Evolutionary conservation across 2,888 invertebrate species (phyloP).

Genomic region (Bibio marci): DNA sequence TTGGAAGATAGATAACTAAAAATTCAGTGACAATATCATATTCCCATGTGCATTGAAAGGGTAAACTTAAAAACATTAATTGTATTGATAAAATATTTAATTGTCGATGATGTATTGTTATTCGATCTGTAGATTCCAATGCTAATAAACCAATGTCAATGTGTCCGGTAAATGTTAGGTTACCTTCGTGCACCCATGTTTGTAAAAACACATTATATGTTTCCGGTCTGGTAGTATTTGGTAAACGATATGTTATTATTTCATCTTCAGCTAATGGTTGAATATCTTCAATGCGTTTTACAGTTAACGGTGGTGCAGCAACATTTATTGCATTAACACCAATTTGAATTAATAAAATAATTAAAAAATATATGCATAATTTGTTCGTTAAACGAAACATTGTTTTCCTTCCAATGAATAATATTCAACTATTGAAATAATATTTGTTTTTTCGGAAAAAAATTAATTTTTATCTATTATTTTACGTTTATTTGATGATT

Average conservation of each 20-base stretch:
- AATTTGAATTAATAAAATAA: too few species aligned
- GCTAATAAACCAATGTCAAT: slow-evolving; percentile 29
- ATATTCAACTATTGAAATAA: too few species aligned
- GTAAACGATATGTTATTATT: slow-evolving; percentile 31
- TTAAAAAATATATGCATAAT: too few species aligned
- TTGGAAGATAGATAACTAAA: neutral
- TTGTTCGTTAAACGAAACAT: too few species aligned
- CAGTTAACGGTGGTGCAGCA: too few species aligned
- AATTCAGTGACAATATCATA: neutral
- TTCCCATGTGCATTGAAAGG: too few species aligned
- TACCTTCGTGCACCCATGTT: slow-evolving; percentile 29
- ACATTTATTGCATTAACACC: too few species aligned
- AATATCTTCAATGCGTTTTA: neutral
- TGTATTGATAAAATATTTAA: slow-evolving; percentile 24
- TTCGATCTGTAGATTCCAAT: slow-evolving; percentile 30
- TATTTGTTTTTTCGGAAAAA: too few species aligned
- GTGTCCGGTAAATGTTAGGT: slow-evolving; percentile 26
- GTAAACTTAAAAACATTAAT: neutral
- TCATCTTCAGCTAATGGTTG: neutral
- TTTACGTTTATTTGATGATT: too few species aligned
- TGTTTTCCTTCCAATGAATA: too few species aligned
- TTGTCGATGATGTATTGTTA: slow-evolving; percentile 38
- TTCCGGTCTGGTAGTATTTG: slow-evolving; percentile 32
- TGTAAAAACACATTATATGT: slow-evolving; percentile 35
- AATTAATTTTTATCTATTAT: too few species aligned